phyloP scores from a whole-genome alignment of 2,113 vertebrate species.

The Caloenas nicobarica region DNA sequence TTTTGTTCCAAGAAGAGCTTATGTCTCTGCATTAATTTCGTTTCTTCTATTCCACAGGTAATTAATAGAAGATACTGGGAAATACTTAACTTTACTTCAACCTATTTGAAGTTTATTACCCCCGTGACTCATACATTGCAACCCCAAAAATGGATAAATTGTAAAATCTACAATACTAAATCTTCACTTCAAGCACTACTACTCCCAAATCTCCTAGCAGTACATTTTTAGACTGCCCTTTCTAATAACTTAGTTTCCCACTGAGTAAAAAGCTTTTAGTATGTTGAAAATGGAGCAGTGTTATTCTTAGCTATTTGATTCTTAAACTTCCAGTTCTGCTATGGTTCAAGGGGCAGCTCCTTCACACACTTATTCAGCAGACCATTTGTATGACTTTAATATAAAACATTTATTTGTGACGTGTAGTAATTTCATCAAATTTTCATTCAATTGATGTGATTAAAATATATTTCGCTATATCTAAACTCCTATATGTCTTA shows the following conservation, averaged over 20 bases:
- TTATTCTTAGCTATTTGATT: slow-evolving; percentile 69
- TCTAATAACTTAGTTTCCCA: slow-evolving; percentile 73
- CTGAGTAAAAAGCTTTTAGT: slow-evolving; percentile 73
- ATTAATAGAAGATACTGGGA: slow-evolving; percentile 74
- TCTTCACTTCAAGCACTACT: slow-evolving; percentile 70
- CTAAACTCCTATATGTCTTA: slow-evolving; percentile 18
- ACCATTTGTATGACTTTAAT: slow-evolving; percentile 30
- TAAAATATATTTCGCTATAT: slow-evolving; percentile 49
- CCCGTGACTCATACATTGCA: slow-evolving; percentile 70
- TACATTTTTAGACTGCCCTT: slow-evolving; percentile 73
- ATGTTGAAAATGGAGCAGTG: slow-evolving; percentile 60
- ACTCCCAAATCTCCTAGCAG: slow-evolving; percentile 73
- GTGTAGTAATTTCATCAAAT: slow-evolving; percentile 51
- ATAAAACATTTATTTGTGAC: slow-evolving; percentile 54
- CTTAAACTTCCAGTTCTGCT: slow-evolving; percentile 62
- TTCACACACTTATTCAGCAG: slow-evolving; percentile 6
- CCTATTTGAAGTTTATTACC: slow-evolving; percentile 78
- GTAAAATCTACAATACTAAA: slow-evolving; percentile 75
- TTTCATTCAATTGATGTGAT: slow-evolving; percentile 44
- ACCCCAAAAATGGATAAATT: slow-evolving; percentile 74
- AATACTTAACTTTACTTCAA: slow-evolving; percentile 73
- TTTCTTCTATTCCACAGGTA: slow-evolving; percentile 70
- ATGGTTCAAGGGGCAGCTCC: slow-evolving; percentile 39
- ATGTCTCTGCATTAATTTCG: slow-evolving; percentile 73
- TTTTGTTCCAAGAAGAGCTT: slow-evolving; percentile 65